Evolutionary conservation across 2,113 vertebrate genomes (phyloP).

Genomic region (Acanthisitta chloris): DNA sequence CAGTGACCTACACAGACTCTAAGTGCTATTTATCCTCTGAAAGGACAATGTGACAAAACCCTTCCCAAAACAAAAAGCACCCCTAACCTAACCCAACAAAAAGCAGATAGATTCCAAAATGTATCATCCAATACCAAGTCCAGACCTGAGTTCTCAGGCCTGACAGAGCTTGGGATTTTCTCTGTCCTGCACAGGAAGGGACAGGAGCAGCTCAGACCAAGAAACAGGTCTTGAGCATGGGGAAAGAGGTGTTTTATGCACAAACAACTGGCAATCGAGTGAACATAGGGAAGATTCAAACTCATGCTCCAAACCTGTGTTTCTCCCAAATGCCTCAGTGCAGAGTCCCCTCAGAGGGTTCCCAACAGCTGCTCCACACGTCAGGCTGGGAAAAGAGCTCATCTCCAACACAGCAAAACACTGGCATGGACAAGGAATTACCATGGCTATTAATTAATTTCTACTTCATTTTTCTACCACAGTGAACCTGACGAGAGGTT

Average conservation of each 20-base stretch:
- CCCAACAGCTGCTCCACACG: neutral
- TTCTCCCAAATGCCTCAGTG: neutral
- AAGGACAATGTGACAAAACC: neutral
- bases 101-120: neutral
- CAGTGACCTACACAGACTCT: neutral
- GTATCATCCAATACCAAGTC: neutral
- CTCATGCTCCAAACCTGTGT: neutral
- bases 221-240: neutral
- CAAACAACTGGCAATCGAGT: neutral
- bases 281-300: neutral
- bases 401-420: neutral
- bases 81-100: neutral
- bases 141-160: neutral
- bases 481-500: neutral
- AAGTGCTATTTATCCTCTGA: neutral
- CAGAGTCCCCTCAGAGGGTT: neutral
- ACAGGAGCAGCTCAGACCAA: neutral
- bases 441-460: slow-evolving; percentile 61
- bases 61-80: neutral
- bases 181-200: neutral
- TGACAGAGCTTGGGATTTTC: neutral
- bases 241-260: neutral
- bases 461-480: slow-evolving; percentile 11
- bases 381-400: neutral
- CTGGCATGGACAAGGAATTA: neutral